phyloP scores from a whole-genome alignment of 2,888 invertebrate species.

The Aleiodes leptofemur region DNA sequence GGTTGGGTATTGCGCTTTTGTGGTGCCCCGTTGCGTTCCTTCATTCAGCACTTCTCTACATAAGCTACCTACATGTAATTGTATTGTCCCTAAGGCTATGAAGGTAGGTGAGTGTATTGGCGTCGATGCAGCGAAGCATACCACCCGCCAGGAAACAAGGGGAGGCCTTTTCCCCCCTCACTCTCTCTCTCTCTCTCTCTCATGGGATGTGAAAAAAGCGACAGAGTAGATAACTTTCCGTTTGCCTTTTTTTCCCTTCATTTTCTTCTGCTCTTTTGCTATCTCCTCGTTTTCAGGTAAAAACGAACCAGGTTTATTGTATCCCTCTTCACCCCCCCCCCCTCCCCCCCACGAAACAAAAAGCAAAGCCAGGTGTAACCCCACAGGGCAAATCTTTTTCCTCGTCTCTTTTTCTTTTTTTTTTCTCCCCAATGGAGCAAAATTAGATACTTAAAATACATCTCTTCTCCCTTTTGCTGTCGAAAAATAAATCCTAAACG shows the following conservation, averaged over 20 bases:
- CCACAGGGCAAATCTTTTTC: conserved; percentile 8
- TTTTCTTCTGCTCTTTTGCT: conserved; percentile 2
- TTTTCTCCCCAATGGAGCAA: background rate
- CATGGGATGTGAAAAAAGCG: conserved; percentile 3
- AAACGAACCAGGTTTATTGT: background rate
- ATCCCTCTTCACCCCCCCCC: conserved; percentile 3
- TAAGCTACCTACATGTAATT: conserved; percentile 22
- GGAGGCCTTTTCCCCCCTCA: background rate
- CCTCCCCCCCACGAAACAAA: background rate
- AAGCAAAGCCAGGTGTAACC: conserved; percentile 27
- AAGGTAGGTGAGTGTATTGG: conserved; percentile 49
- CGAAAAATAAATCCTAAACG: conserved; percentile 11
- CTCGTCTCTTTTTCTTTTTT: background rate
- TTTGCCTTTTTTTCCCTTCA: conserved; percentile 25
- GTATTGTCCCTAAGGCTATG: conserved; percentile 51
- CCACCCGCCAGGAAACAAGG: conserved; percentile 38
- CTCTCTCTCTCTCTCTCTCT: conserved; percentile 6
- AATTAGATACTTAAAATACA: conserved; percentile 18
- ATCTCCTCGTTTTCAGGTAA: conserved; percentile 10
- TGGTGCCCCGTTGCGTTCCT: conserved; percentile 4
- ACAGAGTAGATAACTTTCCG: conserved; percentile 19
- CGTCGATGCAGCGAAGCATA: conserved; percentile 42
- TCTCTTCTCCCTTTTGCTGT: background rate
- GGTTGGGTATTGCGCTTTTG: conserved; percentile 31
- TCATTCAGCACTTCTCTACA: background rate